phyloP scores from a whole-genome alignment of 2,113 vertebrate genomes.

The Pseudolaguvia tuberculata region DNA sequence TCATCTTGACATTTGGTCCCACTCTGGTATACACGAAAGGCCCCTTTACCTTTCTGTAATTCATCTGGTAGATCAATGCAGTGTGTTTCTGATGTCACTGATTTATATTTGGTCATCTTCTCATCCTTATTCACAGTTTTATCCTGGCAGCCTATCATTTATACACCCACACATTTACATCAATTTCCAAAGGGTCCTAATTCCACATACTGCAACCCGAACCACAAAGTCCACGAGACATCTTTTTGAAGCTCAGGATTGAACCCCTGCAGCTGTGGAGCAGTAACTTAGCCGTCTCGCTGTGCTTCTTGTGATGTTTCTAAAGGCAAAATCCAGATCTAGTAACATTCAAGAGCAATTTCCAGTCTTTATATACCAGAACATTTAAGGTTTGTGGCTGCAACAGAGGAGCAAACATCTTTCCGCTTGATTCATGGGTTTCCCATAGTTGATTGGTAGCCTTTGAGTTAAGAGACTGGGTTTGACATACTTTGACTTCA shows the following conservation, averaged over 20 bases:
- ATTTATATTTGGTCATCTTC: too few species aligned
- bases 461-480: too few species aligned
- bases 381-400: too few species aligned
- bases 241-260: not conserved
- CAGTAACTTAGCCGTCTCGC: too few species aligned
- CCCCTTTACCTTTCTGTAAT: not conserved
- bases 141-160: not conserved
- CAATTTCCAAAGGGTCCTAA: not conserved
- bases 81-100: too few species aligned
- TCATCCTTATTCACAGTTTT: not conserved
- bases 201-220: not conserved
- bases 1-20: not conserved
- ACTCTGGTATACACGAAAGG: not conserved
- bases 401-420: too few species aligned
- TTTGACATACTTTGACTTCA: too few species aligned
- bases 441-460: too few species aligned
- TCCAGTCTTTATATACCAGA: too few species aligned
- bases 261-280: not conserved
- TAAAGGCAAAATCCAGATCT: not conserved
- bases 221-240: not conserved
- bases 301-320: not conserved
- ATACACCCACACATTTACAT: not conserved
- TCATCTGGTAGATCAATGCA: not conserved
- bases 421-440: too few species aligned
- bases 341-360: not conserved